Evolutionary conservation across 1,140 invertebrate species (phyloP).

Genomic region (Brachionus paranguensis): DNA sequence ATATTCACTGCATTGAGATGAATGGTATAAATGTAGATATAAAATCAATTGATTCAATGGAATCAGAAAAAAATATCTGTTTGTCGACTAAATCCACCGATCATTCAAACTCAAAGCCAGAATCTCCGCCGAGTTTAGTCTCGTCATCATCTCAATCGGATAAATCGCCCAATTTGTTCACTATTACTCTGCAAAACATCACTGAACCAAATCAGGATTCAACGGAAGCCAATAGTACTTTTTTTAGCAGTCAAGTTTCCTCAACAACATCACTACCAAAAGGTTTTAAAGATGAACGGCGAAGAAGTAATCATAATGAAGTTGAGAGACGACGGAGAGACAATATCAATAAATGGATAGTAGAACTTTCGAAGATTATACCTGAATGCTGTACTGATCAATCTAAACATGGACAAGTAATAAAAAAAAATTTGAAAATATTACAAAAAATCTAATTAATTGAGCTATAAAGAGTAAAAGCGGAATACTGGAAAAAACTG

Average conservation of each 20-base stretch:
- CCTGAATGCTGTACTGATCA: slow-evolving; percentile 56
- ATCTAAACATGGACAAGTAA: not conserved
- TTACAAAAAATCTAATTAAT: no score
- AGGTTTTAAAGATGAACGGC: not conserved
- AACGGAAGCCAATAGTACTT: not conserved
- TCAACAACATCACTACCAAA: not conserved
- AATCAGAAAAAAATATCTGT: not conserved
- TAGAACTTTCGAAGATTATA: slow-evolving; percentile 74
- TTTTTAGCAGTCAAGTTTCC: not conserved
- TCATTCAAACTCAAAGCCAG: not conserved
- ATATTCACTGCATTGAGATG: not conserved
- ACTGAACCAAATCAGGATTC: not conserved
- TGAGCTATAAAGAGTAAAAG: not conserved
- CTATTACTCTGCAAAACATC: not conserved
- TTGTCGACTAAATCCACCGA: not conserved
- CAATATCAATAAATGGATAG: slow-evolving; percentile 93
- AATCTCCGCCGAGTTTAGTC: not conserved
- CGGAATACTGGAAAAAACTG: slow-evolving; percentile 29
- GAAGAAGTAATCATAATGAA: slow-evolving; percentile 40
- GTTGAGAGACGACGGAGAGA: slow-evolving; percentile 63
- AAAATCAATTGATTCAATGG: not conserved
- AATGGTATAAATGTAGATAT: not conserved
- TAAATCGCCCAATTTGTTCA: not conserved
- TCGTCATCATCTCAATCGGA: not conserved
- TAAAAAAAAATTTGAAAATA: not conserved